A percentile compares a stretch with the other conserved stretches of the same genome.
These are phyloP conservation scores for Condylura cristata DNA, from an alignment of 2,113 vertebrate species.

Conservation along the genomic window DNA sequence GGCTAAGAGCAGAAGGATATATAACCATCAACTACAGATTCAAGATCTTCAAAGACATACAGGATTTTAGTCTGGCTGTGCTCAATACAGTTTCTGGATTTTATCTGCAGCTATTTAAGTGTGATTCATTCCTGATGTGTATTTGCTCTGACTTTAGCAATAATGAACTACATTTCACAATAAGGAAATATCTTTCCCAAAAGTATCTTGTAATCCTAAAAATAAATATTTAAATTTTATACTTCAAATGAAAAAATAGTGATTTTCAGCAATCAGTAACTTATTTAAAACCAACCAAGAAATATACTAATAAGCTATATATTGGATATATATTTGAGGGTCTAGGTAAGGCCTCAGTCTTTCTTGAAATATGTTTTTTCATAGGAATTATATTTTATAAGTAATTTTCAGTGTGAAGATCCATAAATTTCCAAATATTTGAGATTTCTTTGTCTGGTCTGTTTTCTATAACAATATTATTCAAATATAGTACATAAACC, in stretches of 20 bases:
- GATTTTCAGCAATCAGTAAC: not conserved
- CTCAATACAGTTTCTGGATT: not conserved
- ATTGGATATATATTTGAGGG: no score
- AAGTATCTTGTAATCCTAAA: not conserved
- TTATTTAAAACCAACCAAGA: not conserved
- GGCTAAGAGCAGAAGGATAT: not conserved
- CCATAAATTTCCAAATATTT: not conserved
- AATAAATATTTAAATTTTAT: not conserved
- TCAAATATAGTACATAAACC: not conserved
- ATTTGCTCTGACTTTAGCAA: constrained; percentile 26
- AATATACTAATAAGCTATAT: not conserved
- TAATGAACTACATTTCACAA: not conserved
- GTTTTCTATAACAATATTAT: not conserved
- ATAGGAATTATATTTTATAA: not conserved
- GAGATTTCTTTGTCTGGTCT: not conserved
- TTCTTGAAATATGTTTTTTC: not conserved
- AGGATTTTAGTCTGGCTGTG: not conserved
- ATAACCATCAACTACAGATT: not conserved
- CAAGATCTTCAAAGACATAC: constrained; percentile 1
- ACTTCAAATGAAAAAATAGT: not conserved
- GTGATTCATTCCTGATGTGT: not conserved
- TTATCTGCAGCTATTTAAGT: constrained; percentile 1
- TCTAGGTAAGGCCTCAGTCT: not conserved
- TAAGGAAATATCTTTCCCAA: not conserved
- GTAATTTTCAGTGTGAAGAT: not conserved